Evolutionary conservation across 2,113 vertebrate species (phyloP).

Genomic region (Platycercus adscitus): DNA sequence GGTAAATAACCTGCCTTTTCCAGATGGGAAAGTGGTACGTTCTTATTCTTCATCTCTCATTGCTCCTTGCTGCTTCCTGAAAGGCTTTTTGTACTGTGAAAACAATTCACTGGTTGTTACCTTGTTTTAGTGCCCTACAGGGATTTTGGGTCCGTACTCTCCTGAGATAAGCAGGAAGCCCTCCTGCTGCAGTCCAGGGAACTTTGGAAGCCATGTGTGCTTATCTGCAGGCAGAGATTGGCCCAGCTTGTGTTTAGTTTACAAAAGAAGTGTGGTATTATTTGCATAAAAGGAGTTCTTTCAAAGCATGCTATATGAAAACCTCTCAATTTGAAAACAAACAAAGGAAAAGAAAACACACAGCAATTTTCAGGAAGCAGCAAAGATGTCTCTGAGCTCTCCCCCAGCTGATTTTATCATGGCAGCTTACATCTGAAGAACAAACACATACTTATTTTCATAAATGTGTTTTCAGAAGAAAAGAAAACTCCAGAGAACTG

Average conservation of each 20-base stretch:
- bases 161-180: slow-evolving; percentile 21
- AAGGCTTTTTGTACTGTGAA: slow-evolving; percentile 40
- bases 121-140: slow-evolving; percentile 15
- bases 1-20: slow-evolving; percentile 43
- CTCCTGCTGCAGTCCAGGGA: neutral
- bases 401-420: neutral
- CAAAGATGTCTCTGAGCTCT: neutral
- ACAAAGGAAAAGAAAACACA: neutral
- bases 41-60: slow-evolving; percentile 10
- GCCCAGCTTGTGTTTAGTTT: neutral
- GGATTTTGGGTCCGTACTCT: neutral
- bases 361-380: slow-evolving; percentile 31
- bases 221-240: slow-evolving; percentile 17
- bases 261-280: neutral
- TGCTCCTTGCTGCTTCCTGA: slow-evolving; percentile 14
- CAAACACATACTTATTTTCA: slow-evolving; percentile 13
- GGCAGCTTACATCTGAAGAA: slow-evolving; percentile 15
- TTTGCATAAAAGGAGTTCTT: slow-evolving; percentile 30
- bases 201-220: neutral
- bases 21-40: neutral
- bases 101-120: slow-evolving; percentile 52
- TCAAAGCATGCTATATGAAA: slow-evolving; percentile 13
- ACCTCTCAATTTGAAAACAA: slow-evolving; percentile 20
- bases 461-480: neutral
- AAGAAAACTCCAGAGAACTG: neutral